Percentiles rank a stretch among this genome's conserved stretches.
phyloP scores from a whole-genome alignment of 2,888 invertebrate species.

The Odontomyia ornata region DNA sequence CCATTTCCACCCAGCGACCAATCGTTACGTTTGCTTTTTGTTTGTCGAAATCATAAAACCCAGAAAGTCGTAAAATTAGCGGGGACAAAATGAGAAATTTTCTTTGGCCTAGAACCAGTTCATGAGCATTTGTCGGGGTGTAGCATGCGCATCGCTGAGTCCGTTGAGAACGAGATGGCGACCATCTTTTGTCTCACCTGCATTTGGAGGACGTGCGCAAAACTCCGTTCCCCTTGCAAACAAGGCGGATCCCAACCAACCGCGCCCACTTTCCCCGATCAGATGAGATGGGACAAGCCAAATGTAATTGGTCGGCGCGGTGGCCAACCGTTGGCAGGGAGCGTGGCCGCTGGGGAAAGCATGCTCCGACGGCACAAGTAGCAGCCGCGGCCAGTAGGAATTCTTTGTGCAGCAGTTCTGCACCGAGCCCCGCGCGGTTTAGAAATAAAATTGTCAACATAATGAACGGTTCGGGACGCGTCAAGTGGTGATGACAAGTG shows the following conservation, averaged over 20 bases:
- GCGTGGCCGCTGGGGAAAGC: background rate
- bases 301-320: background rate
- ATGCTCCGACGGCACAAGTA: conserved; percentile 11
- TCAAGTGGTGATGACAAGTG: background rate
- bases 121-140: background rate
- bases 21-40: conserved; percentile 20
- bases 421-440: conserved; percentile 39
- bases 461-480: background rate
- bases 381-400: conserved; percentile 7
- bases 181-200: background rate
- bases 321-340: background rate
- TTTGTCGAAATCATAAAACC: conserved; percentile 17
- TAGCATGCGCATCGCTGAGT: conserved; percentile 10
- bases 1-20: conserved; percentile 30
- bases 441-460: conserved; percentile 21
- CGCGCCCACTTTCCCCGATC: conserved; percentile 36
- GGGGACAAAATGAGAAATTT: background rate
- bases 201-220: background rate
- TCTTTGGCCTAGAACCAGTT: background rate
- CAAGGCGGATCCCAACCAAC: background rate
- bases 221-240: background rate
- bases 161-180: background rate
- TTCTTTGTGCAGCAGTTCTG: conserved; percentile 10
- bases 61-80: conserved; percentile 20
- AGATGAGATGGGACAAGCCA: background rate